A percentile compares a stretch with the other conserved stretches of the same genome.
These are phyloP conservation scores for Drosophila funebris DNA, from an alignment of 1,140 invertebrate species.

Conservation along the genomic window DNA sequence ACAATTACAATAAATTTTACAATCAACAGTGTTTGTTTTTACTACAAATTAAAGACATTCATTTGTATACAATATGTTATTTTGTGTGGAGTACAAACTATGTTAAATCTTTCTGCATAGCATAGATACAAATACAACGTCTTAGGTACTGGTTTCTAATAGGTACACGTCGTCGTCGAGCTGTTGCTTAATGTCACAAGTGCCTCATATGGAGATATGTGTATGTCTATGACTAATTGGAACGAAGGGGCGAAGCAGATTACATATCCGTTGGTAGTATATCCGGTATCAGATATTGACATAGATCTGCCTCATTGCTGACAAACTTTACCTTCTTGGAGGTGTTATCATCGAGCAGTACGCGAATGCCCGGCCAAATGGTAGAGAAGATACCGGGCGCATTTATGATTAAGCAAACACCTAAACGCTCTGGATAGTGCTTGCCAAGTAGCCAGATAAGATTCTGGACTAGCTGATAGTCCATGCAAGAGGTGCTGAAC, in stretches of 20 bases:
- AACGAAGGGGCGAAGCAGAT: conserved; percentile 32
- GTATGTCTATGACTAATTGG: conserved; percentile 64
- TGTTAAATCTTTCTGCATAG: conserved; percentile 37
- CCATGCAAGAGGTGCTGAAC: conserved; percentile 90
- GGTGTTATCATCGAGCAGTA: conserved; percentile 91
- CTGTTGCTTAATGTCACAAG: conserved; percentile 27
- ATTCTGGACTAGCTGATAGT: conserved; percentile 90
- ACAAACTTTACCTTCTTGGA: conserved; percentile 90
- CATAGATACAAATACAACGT: conserved; percentile 29
- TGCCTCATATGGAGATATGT: conserved; percentile 63
- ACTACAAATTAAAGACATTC: conserved; percentile 59
- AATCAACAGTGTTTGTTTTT: conserved; percentile 36
- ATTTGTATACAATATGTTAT: conserved; percentile 47
- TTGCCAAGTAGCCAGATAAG: conserved; percentile 90
- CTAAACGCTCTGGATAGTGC: conserved; percentile 91
- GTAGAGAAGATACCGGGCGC: conserved; percentile 89
- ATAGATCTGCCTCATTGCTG: conserved; percentile 87
- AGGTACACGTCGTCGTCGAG: conserved; percentile 50
- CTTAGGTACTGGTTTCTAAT: conserved; percentile 69
- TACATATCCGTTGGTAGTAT: conserved; percentile 89
- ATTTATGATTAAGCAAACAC: conserved; percentile 89
- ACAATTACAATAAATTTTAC: conserved; percentile 56
- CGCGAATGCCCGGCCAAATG: conserved; percentile 89
- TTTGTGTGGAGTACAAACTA: conserved; percentile 46
- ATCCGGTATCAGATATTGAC: conserved; percentile 90